phyloP scores from a whole-genome alignment of 2,797 vertebrate genomes.

The Microctenopoma stevenorrisi region DNA sequence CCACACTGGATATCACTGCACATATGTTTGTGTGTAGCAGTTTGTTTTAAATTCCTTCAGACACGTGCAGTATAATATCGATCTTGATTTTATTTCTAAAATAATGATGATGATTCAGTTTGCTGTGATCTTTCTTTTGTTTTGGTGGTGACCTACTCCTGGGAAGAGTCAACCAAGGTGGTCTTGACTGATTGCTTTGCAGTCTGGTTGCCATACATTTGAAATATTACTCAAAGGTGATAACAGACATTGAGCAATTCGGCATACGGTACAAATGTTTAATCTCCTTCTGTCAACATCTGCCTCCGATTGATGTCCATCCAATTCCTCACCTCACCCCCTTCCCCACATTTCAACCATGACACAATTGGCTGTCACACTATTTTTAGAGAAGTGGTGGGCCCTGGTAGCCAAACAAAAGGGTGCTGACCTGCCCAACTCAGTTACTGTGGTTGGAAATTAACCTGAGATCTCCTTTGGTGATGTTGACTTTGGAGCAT shows the following conservation, averaged over 20 bases:
- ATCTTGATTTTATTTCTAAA: neutral
- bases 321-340: constrained; percentile 26
- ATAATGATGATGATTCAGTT: neutral
- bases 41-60: neutral
- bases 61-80: too few species aligned
- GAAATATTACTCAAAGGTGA: constrained; percentile 24
- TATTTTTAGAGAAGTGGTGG: constrained; percentile 57
- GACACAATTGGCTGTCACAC: constrained; percentile 26
- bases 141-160: constrained; percentile 2
- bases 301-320: constrained; percentile 15
- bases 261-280: constrained; percentile 2
- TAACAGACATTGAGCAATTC: constrained; percentile 16
- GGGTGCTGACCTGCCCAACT: constrained; percentile 56
- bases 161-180: neutral
- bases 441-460: constrained; percentile 41
- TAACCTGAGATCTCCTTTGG: constrained; percentile 52
- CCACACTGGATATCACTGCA: neutral
- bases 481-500: constrained; percentile 68
- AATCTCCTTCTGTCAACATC: constrained; percentile 33
- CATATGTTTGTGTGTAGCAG: neutral
- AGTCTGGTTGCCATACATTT: constrained; percentile 15
- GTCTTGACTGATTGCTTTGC: constrained; percentile 24
- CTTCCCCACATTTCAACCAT: constrained; percentile 41
- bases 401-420: constrained; percentile 40
- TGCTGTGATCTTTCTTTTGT: neutral